A percentile compares a stretch with the other conserved stretches of the same genome.
phyloP scores from a whole-genome alignment of 2,113 vertebrate species.

The Oenanthe oenanthe region DNA sequence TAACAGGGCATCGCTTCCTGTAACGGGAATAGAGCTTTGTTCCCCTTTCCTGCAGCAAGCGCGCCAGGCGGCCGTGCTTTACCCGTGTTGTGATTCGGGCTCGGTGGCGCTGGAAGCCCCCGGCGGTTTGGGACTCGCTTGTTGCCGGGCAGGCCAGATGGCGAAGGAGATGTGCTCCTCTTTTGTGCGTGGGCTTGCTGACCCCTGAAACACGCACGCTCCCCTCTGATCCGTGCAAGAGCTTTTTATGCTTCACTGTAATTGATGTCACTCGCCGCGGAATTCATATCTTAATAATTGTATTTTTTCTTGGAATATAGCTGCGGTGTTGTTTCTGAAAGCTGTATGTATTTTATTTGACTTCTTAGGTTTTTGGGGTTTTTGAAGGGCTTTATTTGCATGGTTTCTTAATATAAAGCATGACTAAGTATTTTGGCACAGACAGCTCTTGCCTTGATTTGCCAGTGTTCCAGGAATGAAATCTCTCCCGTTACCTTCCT shows the following conservation, averaged over 20 bases:
- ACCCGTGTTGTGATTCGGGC: fast-evolving
- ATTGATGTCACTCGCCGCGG: fast-evolving
- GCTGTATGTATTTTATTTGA: background rate
- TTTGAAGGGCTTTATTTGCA: background rate
- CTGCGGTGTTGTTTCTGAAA: background rate
- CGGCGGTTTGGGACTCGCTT: fast-evolving
- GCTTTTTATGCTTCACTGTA: fast-evolving
- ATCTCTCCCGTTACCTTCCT: background rate
- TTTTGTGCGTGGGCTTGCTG: fast-evolving
- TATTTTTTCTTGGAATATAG: background rate
- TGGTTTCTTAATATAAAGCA: background rate
- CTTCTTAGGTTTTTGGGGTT: background rate
- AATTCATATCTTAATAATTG: background rate
- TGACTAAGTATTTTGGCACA: background rate
- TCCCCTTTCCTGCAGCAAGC: fast-evolving
- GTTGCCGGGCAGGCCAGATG: background rate
- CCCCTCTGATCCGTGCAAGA: fast-evolving
- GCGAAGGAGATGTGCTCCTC: fast-evolving
- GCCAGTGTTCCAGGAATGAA: background rate
- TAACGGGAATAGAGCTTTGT: fast-evolving
- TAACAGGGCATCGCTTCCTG: fast-evolving
- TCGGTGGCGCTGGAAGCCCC: fast-evolving
- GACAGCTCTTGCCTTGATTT: background rate
- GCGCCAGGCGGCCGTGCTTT: fast-evolving
- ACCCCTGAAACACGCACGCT: fast-evolving